Conservation (phyloP, 1,140 invertebrate species). For the Hyphantria cunea region DNA sequence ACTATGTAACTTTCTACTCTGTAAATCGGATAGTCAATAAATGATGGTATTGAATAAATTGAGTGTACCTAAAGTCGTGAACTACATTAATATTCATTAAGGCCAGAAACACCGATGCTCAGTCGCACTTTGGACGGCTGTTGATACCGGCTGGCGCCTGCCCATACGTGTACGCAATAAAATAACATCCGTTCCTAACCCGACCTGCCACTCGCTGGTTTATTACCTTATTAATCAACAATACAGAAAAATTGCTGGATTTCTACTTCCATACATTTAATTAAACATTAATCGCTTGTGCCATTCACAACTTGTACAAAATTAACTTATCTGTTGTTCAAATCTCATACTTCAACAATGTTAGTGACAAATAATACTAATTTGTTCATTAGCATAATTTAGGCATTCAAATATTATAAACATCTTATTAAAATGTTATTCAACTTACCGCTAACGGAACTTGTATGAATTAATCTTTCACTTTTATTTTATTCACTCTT, state of each 20-base stretch:
- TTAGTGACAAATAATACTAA: constrained; percentile 15
- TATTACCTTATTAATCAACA: not conserved
- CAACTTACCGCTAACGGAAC: constrained; percentile 17
- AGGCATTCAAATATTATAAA: constrained; percentile 27
- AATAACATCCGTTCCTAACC: constrained; percentile 10
- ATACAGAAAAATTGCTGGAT: constrained; percentile 26
- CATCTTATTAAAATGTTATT: constrained; percentile 24
- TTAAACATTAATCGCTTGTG: constrained; percentile 7
- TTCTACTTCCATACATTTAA: constrained; percentile 14
- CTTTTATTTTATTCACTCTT: constrained; percentile 8
- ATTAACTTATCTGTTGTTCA: constrained; percentile 10
- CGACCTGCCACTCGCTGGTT: no score
- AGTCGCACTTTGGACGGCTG: not conserved
- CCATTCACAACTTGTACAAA: constrained; percentile 5
- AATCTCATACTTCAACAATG: constrained; percentile 17
- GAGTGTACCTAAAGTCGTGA: constrained; percentile 25
- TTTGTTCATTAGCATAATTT: constrained; percentile 20
- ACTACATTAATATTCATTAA: constrained; percentile 23
- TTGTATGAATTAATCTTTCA: constrained; percentile 15
- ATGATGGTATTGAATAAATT: constrained; percentile 29
- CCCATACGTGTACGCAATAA: constrained; percentile 6
- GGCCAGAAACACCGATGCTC: not conserved
- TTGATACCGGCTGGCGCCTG: constrained; percentile 10
- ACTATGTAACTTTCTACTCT: constrained; percentile 49
- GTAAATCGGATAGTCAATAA: constrained; percentile 37